Evolutionary conservation across 2,888 invertebrate genomes (phyloP).

Genomic region (Catocala fraxini): DNA sequence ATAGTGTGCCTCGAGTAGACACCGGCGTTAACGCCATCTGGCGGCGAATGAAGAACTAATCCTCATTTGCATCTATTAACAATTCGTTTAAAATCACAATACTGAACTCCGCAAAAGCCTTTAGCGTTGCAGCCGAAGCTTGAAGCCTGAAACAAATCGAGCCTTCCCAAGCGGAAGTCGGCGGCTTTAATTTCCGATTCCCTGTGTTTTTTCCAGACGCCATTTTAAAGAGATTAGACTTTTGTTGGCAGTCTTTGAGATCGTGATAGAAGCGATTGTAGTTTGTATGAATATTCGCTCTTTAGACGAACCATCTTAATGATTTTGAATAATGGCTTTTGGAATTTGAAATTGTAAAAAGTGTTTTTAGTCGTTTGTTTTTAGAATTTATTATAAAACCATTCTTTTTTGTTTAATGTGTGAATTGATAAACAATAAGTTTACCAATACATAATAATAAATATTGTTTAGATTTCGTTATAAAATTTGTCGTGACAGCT

Average conservation of each 20-base stretch:
- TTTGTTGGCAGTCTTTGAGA: constrained; percentile 40
- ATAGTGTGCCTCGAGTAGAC: constrained; percentile 36
- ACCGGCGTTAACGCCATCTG: constrained; percentile 37
- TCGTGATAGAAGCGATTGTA: constrained; percentile 27
- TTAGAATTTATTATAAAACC: too few relatives aligned
- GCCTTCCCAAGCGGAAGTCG: constrained; percentile 58
- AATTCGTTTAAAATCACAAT: constrained; percentile 64
- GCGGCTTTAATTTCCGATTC: constrained; percentile 68
- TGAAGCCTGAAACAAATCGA: constrained; percentile 68
- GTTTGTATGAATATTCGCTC: too few relatives aligned
- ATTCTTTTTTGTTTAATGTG: too few relatives aligned
- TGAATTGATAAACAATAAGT: too few relatives aligned
- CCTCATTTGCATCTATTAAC: constrained; percentile 53
- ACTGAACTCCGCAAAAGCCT: constrained; percentile 30
- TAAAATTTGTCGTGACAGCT: too few relatives aligned
- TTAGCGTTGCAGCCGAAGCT: constrained; percentile 28
- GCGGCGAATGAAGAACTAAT: constrained; percentile 44
- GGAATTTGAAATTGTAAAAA: background rate
- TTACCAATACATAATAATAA: too few relatives aligned
- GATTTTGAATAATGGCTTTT: too few relatives aligned
- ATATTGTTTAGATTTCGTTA: too few relatives aligned
- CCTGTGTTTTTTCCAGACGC: constrained; percentile 53
- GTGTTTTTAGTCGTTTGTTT: too few relatives aligned
- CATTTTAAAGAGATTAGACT: constrained; percentile 51
- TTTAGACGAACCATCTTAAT: too few relatives aligned